Base-by-base conservation (phyloP, 2,113 vertebrate genomes). In the Dolichotis patagonum region DNA sequence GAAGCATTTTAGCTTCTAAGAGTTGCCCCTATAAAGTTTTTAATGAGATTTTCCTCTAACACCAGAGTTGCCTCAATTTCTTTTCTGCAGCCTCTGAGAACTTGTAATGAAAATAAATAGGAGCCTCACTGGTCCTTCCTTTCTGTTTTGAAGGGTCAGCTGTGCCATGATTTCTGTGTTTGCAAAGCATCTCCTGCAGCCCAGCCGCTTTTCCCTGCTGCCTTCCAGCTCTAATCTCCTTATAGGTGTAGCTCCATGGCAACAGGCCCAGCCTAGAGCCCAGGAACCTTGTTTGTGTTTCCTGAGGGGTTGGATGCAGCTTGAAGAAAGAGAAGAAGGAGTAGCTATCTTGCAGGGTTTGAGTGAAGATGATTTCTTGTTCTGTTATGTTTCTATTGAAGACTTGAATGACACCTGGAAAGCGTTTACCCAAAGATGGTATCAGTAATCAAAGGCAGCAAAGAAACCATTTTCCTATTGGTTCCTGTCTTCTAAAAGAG, bases 191-290 rank as follows among this genome's bases (percentile, higher is more conserved):
- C 82, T 88, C 97, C 95, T 92, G 82, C 94, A 83, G 85, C 97
- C 56, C n/a, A n/a, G 98, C 49, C 8, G 49, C 97, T 97, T 97
- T 96, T 97, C 90, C 95, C 32, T 6, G 97, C 98, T 98, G 98
- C 97, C 91, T 97, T 94, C 98, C 60, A 81, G 91, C 94, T 81
- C 94, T 87, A 75, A 90, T 97, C 98, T 98, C 98, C 98, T 98
- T 88, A 83, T 84, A 97, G 98, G 97, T 96, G 81, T 88, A 95
- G 98, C 97, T 30, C 99, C 98, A 98, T 99, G 98, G 99, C 95
- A 98, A 99, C 99, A 43, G 56, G 69, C 98, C 97, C 98, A 46
- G 94, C 96, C 98, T 96, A 86, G 97, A 90, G 94, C 98, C 97
- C 97, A 88, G 98, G 96, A 97, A 94, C 98, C 98, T 98, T 99